phyloP scores from a whole-genome alignment of 2,113 vertebrate species.

The Cinclus cinclus region DNA sequence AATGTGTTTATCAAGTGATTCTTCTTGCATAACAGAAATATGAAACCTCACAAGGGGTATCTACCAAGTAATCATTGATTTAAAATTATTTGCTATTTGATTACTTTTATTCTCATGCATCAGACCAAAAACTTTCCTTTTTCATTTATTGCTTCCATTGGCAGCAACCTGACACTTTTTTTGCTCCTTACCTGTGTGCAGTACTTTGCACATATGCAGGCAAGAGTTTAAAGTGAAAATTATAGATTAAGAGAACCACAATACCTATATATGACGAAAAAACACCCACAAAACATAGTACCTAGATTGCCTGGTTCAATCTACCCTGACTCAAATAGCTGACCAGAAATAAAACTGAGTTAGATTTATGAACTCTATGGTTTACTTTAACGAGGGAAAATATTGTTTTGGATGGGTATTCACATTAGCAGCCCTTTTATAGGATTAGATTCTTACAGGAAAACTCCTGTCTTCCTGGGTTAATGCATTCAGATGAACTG shows the following conservation, averaged over 20 bases:
- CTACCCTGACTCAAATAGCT: not conserved
- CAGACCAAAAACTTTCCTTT: not conserved
- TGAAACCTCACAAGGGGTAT: not conserved
- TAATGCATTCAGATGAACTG: not conserved
- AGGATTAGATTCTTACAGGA: not conserved
- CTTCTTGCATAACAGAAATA: not conserved
- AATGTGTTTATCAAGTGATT: not conserved
- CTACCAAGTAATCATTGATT: not conserved
- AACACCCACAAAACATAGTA: not conserved
- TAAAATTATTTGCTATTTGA: not conserved
- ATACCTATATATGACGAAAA: not conserved
- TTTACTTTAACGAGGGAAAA: not conserved
- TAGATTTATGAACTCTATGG: not conserved
- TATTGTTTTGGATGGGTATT: not conserved
- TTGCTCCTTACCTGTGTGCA: not conserved
- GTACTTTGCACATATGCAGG: not conserved
- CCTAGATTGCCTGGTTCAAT: not conserved
- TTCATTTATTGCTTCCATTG: not conserved
- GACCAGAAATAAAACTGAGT: not conserved
- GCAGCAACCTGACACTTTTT: not conserved
- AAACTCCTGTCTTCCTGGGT: not conserved
- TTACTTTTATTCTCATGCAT: not conserved
- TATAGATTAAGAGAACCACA: not conserved
- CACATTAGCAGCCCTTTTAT: not conserved
- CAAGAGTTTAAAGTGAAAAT: not conserved